Conservation (phyloP, 2,888 invertebrate genomes). For the Chaetoderma sp. region DNA sequence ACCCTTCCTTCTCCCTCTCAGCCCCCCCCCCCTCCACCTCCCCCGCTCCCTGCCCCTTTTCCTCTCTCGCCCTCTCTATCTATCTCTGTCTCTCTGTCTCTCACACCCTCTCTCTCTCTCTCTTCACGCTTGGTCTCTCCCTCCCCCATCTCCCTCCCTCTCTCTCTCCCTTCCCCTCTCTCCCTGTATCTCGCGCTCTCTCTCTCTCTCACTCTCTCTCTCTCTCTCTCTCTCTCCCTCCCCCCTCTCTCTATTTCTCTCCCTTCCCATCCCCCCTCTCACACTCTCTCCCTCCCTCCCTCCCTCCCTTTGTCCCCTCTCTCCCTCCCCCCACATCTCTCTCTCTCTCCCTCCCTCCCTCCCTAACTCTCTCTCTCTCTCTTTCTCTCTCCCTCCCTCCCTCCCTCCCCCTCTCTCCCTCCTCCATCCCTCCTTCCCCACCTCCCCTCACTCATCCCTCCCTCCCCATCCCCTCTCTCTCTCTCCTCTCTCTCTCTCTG, state of each 20-base stretch:
- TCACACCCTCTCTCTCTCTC: slow-evolving; percentile 3
- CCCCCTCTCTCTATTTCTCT: too few relatives aligned
- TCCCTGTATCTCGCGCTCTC: too few relatives aligned
- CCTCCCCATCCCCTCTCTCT: too few relatives aligned
- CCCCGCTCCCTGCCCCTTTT: neutral
- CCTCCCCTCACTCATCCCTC: too few relatives aligned
- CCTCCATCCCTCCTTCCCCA: too few relatives aligned
- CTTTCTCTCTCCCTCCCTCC: neutral
- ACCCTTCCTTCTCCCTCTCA: neutral
- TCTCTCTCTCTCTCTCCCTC: neutral
- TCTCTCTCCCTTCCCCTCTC: neutral
- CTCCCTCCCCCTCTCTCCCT: neutral
- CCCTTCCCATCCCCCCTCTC: too few relatives aligned
- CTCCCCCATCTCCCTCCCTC: neutral
- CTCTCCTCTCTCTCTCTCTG: too few relatives aligned
- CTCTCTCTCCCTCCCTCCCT: neutral
- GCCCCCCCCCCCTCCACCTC: neutral
- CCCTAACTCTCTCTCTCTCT: too few relatives aligned
- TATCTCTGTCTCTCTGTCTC: neutral
- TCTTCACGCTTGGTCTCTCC: neutral
- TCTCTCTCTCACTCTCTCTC: neutral
- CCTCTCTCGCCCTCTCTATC: neutral
- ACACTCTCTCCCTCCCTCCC: too few relatives aligned
- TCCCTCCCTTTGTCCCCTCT: too few relatives aligned
- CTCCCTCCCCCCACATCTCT: too few relatives aligned